Conservation (phyloP, 2,113 vertebrate species). For the Eudorcas thomsonii region DNA sequence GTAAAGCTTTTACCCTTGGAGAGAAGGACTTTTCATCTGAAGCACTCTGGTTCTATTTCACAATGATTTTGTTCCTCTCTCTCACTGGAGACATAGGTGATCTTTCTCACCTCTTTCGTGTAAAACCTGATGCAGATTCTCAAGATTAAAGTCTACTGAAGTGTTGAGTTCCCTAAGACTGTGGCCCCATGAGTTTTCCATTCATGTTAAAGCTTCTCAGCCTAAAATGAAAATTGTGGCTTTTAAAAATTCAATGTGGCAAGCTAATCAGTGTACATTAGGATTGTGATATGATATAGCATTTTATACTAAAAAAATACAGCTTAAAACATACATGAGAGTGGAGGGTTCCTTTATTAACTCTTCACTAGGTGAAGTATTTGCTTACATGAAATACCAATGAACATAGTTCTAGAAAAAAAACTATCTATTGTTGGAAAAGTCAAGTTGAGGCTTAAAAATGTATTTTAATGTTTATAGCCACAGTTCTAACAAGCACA, state of each 20-base stretch:
- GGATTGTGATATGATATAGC: background rate
- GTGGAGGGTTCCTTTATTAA: background rate
- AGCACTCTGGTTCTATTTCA: background rate
- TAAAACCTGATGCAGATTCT: background rate
- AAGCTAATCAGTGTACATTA: background rate
- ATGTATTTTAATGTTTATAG: background rate
- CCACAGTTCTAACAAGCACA: background rate
- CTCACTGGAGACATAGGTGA: background rate
- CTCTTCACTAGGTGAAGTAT: background rate
- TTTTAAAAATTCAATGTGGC: background rate
- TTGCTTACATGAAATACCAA: background rate
- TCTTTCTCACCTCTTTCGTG: background rate
- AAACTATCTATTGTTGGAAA: background rate
- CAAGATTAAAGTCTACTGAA: background rate
- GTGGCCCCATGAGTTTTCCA: background rate
- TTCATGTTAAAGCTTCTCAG: background rate
- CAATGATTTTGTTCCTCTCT: background rate
- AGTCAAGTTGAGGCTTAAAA: background rate
- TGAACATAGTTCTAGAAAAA: background rate
- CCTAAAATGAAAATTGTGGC: background rate
- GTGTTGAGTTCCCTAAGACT: background rate
- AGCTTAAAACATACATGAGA: background rate
- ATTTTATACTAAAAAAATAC: background rate
- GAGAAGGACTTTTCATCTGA: background rate
- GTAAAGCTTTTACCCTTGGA: background rate